A percentile compares a stretch with the other conserved stretches of the same genome.
Conservation (phyloP, 1,140 invertebrate species). For the Drosophila triauraria region DNA sequence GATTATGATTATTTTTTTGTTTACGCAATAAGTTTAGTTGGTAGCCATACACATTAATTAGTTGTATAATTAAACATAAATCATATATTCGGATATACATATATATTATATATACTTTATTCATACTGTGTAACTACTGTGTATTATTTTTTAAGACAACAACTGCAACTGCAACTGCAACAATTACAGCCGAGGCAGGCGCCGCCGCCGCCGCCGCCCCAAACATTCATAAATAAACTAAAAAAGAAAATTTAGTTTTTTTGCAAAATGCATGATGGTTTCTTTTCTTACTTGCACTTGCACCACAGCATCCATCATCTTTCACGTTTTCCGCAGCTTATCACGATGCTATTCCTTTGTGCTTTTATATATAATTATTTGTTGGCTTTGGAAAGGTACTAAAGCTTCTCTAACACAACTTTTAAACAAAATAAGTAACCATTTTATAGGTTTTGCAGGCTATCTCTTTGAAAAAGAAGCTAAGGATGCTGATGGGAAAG, state of each 20-base stretch:
- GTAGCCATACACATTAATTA: conserved; percentile 31
- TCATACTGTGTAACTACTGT: conserved; percentile 51
- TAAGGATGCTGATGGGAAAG: too few species aligned
- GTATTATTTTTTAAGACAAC: conserved; percentile 53
- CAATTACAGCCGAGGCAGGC: conserved; percentile 19
- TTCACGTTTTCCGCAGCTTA: not conserved
- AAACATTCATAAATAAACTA: conserved; percentile 63
- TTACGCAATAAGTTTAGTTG: conserved; percentile 36
- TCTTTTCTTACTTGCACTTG: not conserved
- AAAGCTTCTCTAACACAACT: too few species aligned
- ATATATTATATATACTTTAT: conserved; percentile 55
- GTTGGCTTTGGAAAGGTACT: too few species aligned
- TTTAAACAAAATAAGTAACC: too few species aligned
- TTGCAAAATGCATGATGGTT: conserved; percentile 22
- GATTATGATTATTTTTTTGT: conserved; percentile 26
- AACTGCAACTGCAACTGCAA: conserved; percentile 37
- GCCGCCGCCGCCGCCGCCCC: conserved; percentile 19
- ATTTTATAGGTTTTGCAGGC: too few species aligned
- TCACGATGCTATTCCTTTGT: not conserved
- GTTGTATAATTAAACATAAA: conserved; percentile 35
- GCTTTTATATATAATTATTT: too few species aligned
- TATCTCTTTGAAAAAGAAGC: too few species aligned
- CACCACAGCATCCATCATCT: not conserved
- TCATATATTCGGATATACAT: conserved; percentile 44
- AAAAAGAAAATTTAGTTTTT: conserved; percentile 57